Conservation (phyloP, 2,888 invertebrate genomes). For the Mimas tiliae region DNA sequence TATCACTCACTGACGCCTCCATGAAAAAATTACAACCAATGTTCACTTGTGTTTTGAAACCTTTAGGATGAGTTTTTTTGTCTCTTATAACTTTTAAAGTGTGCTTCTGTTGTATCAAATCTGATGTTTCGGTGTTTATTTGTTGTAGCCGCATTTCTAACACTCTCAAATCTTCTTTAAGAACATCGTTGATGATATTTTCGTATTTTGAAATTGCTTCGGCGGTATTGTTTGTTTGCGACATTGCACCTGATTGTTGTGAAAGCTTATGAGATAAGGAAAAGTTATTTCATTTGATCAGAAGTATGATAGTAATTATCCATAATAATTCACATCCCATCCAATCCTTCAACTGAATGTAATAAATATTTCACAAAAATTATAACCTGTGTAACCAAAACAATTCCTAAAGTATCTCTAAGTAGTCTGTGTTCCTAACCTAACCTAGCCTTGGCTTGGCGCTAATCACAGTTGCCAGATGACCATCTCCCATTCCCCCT, state of each 20-base stretch:
- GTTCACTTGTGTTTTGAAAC: conserved; percentile 86
- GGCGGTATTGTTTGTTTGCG: conserved; percentile 46
- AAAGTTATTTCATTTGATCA: not conserved
- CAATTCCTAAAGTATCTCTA: too few species aligned
- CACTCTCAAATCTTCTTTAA: conserved; percentile 88
- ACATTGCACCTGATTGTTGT: conserved; percentile 45
- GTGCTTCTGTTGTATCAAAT: conserved; percentile 89
- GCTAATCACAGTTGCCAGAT: too few species aligned
- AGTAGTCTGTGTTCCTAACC: too few species aligned
- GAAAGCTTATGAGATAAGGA: too few species aligned
- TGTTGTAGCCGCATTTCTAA: conserved; percentile 85
- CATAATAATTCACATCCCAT: too few species aligned
- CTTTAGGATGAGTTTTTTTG: conserved; percentile 75
- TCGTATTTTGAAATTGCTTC: conserved; percentile 84
- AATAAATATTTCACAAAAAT: too few species aligned
- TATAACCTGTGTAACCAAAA: too few species aligned
- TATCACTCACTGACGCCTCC: conserved; percentile 89
- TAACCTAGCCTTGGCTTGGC: too few species aligned
- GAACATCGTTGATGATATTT: conserved; percentile 90
- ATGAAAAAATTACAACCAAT: conserved; percentile 94
- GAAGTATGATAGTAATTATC: too few species aligned
- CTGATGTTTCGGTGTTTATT: conserved; percentile 88
- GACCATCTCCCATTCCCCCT: too few species aligned
- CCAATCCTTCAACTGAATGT: too few species aligned
- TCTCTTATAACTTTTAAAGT: conserved; percentile 87